phyloP scores from a whole-genome alignment of 2,797 vertebrate genomes.

The Chiroxiphia lanceolata region DNA sequence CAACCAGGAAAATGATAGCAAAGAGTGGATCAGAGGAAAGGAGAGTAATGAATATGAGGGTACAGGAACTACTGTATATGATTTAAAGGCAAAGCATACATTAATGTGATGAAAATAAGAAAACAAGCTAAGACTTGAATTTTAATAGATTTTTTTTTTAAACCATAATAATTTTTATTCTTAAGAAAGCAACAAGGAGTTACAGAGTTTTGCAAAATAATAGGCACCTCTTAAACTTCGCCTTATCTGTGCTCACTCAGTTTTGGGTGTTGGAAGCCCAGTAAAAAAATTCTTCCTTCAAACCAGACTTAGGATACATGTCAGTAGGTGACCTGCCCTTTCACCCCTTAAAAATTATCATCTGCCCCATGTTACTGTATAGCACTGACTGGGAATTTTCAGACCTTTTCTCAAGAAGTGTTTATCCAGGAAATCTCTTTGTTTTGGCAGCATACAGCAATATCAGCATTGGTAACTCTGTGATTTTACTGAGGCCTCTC shows the following conservation, averaged over 20 bases:
- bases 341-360: background rate
- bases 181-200: conserved; percentile 5
- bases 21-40: background rate
- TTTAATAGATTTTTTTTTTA: background rate
- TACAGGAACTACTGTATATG: background rate
- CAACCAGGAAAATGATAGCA: background rate
- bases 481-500: background rate
- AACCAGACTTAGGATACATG: accelerated
- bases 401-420: background rate
- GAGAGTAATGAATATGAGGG: background rate
- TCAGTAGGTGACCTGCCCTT: background rate
- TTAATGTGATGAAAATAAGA: background rate
- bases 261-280: background rate
- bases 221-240: background rate
- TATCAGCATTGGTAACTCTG: background rate
- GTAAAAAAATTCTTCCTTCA: background rate
- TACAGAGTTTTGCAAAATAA: conserved; percentile 19
- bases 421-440: background rate
- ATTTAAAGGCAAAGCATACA: background rate
- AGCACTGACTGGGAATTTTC: background rate
- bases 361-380: background rate
- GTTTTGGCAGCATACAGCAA: background rate
- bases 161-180: conserved; percentile 24
- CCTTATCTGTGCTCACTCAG: background rate
- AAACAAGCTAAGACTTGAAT: background rate